Conservation (phyloP, 2,797 vertebrate genomes). For the Ficedula albicollis region DNA sequence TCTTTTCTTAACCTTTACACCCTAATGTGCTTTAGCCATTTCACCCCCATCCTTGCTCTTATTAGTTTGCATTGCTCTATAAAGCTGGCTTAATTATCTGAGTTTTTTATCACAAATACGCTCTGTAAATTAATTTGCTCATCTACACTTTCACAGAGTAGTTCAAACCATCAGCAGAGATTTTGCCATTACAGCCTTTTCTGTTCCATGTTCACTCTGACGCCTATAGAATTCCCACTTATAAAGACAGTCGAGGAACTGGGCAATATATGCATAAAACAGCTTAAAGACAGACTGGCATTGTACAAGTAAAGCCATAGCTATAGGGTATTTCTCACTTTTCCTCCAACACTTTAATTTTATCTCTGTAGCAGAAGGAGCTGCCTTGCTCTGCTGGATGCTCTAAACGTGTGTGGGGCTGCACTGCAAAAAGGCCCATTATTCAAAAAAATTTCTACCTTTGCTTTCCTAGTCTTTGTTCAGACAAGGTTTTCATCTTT, state of each 20-base stretch:
- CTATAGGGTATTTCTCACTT: neutral
- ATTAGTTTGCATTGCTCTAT: neutral
- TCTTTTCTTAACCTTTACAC: neutral
- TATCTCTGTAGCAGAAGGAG: neutral
- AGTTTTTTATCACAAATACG: neutral
- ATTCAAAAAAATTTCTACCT: neutral
- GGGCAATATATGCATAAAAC: neutral
- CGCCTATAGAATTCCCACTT: neutral
- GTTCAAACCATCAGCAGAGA: neutral
- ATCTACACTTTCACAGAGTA: neutral
- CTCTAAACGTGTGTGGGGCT: fast-evolving
- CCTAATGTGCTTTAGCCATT: neutral
- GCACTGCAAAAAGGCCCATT: neutral
- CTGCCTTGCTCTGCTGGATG: neutral
- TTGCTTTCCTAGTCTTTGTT: neutral
- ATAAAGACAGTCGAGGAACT: neutral
- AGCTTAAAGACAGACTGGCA: neutral
- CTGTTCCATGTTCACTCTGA: neutral
- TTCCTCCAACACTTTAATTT: neutral
- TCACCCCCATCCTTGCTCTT: neutral
- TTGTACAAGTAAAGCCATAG: neutral
- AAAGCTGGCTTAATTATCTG: neutral
- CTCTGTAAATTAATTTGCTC: neutral
- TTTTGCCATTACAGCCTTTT: neutral
- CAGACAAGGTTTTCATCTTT: neutral